These are phyloP conservation scores for Megalurothrips usitatus DNA, from an alignment of 2,888 invertebrate genomes.

Conservation along the genomic window DNA sequence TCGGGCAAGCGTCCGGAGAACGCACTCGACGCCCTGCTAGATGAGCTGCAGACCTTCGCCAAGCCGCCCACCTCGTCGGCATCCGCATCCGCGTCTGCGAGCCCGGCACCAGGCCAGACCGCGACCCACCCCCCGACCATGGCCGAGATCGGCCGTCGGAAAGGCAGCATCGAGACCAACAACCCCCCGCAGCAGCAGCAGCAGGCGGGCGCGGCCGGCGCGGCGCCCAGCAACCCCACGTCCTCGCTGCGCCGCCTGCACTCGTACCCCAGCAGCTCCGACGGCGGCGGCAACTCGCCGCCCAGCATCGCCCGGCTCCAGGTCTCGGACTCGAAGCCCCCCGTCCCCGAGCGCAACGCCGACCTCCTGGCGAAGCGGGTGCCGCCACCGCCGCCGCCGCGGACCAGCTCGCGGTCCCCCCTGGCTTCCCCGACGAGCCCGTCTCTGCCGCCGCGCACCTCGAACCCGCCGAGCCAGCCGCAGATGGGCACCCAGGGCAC, in stretches of 20 bases:
- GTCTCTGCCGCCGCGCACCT: constrained; percentile 57
- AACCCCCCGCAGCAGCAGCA: constrained; percentile 36
- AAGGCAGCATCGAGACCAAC: constrained; percentile 54
- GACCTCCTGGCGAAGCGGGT: constrained; percentile 71
- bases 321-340: constrained; percentile 59
- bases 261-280: constrained; percentile 82
- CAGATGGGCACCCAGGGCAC: constrained; percentile 37
- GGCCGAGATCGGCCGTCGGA: constrained; percentile 51
- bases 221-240: constrained; percentile 44
- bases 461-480: constrained; percentile 40
- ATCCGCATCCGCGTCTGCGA: constrained; percentile 39
- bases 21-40: constrained; percentile 95
- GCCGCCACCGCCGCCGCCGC: constrained; percentile 89
- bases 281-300: constrained; percentile 49
- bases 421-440: constrained; percentile 78
- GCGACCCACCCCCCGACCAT: constrained; percentile 47
- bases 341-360: constrained; percentile 75
- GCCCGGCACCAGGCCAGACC: constrained; percentile 37
- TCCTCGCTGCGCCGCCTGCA: constrained; percentile 64
- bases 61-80: constrained; percentile 52
- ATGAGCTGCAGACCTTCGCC: constrained; percentile 85
- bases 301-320: constrained; percentile 46
- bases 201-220: too few species aligned
- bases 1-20: constrained; percentile 70
- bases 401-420: constrained; percentile 83